Percentiles rank a stretch among this genome's conserved stretches.
These are phyloP conservation scores for Stenurella melanura DNA, from an alignment of 2,888 invertebrate species.

Conservation along the genomic window DNA sequence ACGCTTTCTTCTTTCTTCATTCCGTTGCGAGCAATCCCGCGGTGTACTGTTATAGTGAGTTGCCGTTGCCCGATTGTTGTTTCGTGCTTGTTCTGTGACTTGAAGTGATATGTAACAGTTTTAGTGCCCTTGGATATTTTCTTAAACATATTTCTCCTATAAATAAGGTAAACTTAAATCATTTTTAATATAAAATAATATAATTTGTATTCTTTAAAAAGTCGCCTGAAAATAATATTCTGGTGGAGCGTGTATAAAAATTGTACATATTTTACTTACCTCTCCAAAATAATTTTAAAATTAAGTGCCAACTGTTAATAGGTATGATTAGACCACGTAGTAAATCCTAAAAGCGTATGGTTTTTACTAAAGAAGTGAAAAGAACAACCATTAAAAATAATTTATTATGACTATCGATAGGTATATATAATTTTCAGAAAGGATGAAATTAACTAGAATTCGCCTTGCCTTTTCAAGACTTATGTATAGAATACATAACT, in stretches of 20 bases:
- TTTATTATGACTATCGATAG: not conserved
- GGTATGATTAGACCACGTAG: not conserved
- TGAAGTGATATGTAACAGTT: conserved; percentile 34
- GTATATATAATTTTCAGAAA: not conserved
- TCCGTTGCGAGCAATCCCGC: conserved; percentile 62
- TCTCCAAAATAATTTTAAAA: not conserved
- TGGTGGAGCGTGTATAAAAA: not conserved
- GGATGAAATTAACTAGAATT: not conserved
- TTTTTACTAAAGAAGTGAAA: not conserved
- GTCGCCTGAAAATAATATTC: not conserved
- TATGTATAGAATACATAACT: not conserved
- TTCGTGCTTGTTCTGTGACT: conserved; percentile 44
- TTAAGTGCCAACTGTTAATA: not conserved
- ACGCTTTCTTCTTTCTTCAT: conserved; percentile 68
- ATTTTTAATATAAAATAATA: not conserved
- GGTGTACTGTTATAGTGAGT: conserved; percentile 46
- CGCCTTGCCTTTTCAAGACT: not conserved
- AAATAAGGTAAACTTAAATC: conserved; percentile 30
- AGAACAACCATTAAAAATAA: not conserved
- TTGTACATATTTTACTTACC: not conserved
- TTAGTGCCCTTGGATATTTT: conserved; percentile 35
- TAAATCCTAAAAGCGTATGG: not conserved
- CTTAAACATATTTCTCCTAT: conserved; percentile 1
- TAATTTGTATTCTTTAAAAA: not conserved
- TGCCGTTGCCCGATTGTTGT: conserved; percentile 49